Conservation (phyloP, 2,888 invertebrate genomes). For the Pachymerium ferrugineum region DNA sequence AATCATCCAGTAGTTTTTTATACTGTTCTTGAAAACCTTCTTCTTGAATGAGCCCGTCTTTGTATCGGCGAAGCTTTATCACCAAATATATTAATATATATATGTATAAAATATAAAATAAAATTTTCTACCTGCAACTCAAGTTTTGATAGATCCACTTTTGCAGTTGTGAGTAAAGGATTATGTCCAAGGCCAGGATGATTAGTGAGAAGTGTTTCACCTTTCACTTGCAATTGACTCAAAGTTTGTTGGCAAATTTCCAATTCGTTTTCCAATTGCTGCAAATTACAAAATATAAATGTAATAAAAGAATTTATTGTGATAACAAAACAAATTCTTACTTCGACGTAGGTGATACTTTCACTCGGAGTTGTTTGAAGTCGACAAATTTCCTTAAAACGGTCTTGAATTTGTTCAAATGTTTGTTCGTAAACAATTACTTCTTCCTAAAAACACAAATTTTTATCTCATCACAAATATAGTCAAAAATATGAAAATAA, state of each 20-base stretch:
- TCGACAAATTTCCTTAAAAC: not conserved
- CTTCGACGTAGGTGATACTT: not conserved
- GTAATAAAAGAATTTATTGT: not conserved
- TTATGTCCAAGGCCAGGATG: slow-evolving; percentile 9
- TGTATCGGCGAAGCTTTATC: slow-evolving; percentile 52
- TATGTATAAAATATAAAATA: not conserved
- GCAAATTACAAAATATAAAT: not conserved
- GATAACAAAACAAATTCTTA: not conserved
- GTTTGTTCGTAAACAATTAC: not conserved
- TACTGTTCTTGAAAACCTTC: slow-evolving; percentile 76
- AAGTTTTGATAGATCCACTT: not conserved
- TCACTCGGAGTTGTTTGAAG: not conserved
- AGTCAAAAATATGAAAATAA: not conserved
- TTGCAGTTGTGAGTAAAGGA: not conserved
- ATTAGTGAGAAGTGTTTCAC: not conserved
- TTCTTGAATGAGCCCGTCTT: slow-evolving; percentile 69
- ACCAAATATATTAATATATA: not conserved
- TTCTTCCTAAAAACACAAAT: slow-evolving; percentile 1
- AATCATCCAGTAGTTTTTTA: slow-evolving; percentile 78
- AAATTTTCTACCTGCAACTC: slow-evolving; percentile 5
- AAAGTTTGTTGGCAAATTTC: not conserved
- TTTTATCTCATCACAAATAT: not conserved
- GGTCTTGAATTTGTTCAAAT: not conserved
- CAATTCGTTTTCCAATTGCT: slow-evolving; percentile 17
- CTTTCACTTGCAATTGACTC: not conserved